Percentiles rank a stretch among this genome's conserved stretches.
Evolutionary conservation across 2,113 vertebrate species (phyloP).

Genomic region (Myiozetetes cayanensis): DNA sequence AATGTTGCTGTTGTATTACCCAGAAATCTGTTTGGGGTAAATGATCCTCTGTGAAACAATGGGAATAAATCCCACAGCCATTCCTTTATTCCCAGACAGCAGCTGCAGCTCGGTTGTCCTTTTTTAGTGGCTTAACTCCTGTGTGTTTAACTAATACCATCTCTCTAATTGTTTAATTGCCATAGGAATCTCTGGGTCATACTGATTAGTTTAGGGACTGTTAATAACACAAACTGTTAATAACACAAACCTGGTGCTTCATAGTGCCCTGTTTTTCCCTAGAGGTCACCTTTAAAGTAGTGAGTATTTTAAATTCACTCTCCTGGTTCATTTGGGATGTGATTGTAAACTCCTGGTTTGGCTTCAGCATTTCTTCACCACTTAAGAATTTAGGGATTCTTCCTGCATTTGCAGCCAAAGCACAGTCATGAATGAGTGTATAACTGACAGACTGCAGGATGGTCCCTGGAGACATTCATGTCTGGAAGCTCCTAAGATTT

Average conservation of each 20-base stretch:
- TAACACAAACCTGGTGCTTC: not conserved
- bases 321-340: not conserved
- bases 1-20: not conserved
- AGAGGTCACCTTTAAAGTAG: not conserved
- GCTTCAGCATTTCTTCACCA: not conserved
- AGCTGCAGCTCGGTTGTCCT: not conserved
- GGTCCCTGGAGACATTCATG: not conserved
- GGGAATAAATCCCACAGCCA: not conserved
- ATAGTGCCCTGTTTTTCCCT: not conserved
- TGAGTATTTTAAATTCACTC: not conserved
- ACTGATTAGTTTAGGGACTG: not conserved
- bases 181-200: not conserved
- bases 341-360: not conserved
- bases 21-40: not conserved
- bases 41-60: not conserved
- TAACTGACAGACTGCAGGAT: not conserved
- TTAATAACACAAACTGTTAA: not conserved
- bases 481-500: not conserved
- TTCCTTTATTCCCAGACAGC: constrained; percentile 5
- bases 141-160: not conserved
- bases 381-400: not conserved
- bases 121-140: not conserved
- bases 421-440: not conserved
- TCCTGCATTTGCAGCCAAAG: not conserved
- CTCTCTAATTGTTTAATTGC: not conserved